Conservation (phyloP, 2,888 invertebrate genomes). For the Meganola albula region DNA sequence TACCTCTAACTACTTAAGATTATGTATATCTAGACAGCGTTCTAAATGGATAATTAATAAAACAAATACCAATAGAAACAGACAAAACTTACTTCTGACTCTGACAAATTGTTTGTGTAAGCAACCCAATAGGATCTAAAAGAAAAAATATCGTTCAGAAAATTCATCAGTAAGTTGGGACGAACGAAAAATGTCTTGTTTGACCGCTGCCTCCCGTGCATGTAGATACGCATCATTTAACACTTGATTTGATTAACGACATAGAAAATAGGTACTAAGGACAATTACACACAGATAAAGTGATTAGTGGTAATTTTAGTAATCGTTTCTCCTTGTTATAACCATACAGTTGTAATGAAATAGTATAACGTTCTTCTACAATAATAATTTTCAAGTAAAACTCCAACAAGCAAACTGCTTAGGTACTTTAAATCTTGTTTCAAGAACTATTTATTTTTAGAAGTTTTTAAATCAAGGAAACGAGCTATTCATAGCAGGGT, state of each 20-base stretch:
- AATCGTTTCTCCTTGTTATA: too few species aligned
- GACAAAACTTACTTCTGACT: constrained; percentile 53
- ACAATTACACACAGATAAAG: constrained; percentile 21
- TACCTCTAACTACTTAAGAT: too few species aligned
- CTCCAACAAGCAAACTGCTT: too few species aligned
- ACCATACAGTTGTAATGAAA: too few species aligned
- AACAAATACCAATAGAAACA: too few species aligned
- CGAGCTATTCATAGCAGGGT: constrained; percentile 21
- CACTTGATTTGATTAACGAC: constrained; percentile 63
- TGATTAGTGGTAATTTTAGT: constrained; percentile 6
- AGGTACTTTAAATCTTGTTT: constrained; percentile 10
- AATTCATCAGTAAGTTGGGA: constrained; percentile 49
- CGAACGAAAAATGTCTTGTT: constrained; percentile 46
- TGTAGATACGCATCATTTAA: constrained; percentile 55
- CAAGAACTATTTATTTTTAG: constrained; percentile 17
- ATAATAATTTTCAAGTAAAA: too few species aligned
- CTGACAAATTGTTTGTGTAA: constrained; percentile 62
- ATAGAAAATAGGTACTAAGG: constrained; percentile 27
- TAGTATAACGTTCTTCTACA: too few species aligned
- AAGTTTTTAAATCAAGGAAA: constrained; percentile 24
- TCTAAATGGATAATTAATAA: too few species aligned
- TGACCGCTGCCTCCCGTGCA: constrained; percentile 37
- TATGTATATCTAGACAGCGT: too few species aligned
- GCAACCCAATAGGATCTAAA: constrained; percentile 57
- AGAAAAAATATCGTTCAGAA: constrained; percentile 56